phyloP scores from a whole-genome alignment of 2,888 invertebrate genomes.

The Oxystoma pomonae region DNA sequence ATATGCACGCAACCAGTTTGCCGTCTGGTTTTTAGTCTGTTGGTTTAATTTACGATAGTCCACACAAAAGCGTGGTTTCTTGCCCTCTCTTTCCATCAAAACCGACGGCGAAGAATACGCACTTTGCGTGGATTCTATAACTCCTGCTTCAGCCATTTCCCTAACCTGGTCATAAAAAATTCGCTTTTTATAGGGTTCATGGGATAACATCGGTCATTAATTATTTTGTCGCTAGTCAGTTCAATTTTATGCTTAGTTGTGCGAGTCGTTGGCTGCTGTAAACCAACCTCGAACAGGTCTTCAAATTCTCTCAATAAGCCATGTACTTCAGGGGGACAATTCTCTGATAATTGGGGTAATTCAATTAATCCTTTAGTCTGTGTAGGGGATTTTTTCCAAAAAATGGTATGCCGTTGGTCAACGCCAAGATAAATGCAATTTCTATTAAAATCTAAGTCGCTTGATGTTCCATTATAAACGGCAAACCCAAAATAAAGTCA shows the following conservation, averaged over 20 bases:
- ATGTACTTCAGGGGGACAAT: neutral
- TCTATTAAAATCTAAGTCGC: neutral
- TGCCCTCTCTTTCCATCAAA: constrained; percentile 1
- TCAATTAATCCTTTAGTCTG: neutral
- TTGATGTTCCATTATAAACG: neutral
- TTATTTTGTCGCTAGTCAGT: neutral
- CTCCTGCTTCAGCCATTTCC: constrained; percentile 11
- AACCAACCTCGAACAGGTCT: constrained; percentile 2
- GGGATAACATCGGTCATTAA: constrained; percentile 10
- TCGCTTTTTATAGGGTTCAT: neutral
- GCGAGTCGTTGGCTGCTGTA: constrained; percentile 3
- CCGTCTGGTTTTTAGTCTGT: neutral
- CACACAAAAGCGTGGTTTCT: constrained; percentile 5
- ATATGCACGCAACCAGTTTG: neutral
- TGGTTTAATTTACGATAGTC: constrained; percentile 2
- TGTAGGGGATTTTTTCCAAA: neutral
- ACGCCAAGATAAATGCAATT: neutral
- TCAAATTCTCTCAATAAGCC: constrained; percentile 2
- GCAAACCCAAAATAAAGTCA: neutral
- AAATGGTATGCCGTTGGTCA: neutral
- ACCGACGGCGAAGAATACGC: constrained; percentile 6
- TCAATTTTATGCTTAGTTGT: constrained; percentile 6
- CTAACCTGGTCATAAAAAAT: constrained; percentile 4
- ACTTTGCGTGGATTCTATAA: constrained; percentile 1
- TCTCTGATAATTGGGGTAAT: neutral